Evolutionary conservation across 2,888 invertebrate genomes (phyloP).

Genomic region (Scaptomyza polygonia): DNA sequence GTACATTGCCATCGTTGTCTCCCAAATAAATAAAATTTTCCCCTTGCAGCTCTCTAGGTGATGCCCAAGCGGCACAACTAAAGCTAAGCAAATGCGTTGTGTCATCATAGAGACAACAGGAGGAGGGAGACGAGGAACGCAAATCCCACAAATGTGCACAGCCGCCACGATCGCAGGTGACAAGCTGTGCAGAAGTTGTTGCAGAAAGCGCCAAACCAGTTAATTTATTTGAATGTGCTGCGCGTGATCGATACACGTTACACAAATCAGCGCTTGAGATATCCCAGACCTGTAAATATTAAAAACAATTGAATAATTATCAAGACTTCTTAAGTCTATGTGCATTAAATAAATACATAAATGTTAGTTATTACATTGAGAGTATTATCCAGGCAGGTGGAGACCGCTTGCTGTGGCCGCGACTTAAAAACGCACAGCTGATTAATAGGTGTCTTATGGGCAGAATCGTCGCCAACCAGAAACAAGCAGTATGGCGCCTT

Average conservation of each 20-base stretch:
- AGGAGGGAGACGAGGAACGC: slow-evolving; percentile 48
- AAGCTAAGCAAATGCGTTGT: slow-evolving; percentile 53
- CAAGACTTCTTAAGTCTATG: too few relatives aligned
- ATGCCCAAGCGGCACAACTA: too few relatives aligned
- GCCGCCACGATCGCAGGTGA: slow-evolving; percentile 67
- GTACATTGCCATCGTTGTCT: slow-evolving; percentile 64
- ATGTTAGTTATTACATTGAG: slow-evolving; percentile 70
- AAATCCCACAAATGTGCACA: slow-evolving; percentile 63
- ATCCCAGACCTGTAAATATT: slow-evolving; percentile 81
- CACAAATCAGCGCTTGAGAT: slow-evolving; percentile 78
- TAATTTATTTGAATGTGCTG: slow-evolving; percentile 52
- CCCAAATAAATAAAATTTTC: slow-evolving; percentile 61
- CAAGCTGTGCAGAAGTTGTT: slow-evolving; percentile 30
- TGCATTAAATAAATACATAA: background rate
- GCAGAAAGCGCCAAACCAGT: slow-evolving; percentile 55
- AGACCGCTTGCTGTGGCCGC: slow-evolving; percentile 68
- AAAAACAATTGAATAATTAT: too few relatives aligned
- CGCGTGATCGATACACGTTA: slow-evolving; percentile 46
- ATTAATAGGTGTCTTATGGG: slow-evolving; percentile 79
- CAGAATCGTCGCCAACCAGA: slow-evolving; percentile 76
- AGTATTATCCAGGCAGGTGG: slow-evolving; percentile 78
- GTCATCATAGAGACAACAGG: slow-evolving; percentile 54
- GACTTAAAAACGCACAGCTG: slow-evolving; percentile 74
- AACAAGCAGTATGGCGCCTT: slow-evolving; percentile 79
- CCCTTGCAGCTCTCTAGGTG: slow-evolving; percentile 43